Evolutionary conservation across 2,888 invertebrate genomes (phyloP).

Genomic region (Morinoia aosen): DNA sequence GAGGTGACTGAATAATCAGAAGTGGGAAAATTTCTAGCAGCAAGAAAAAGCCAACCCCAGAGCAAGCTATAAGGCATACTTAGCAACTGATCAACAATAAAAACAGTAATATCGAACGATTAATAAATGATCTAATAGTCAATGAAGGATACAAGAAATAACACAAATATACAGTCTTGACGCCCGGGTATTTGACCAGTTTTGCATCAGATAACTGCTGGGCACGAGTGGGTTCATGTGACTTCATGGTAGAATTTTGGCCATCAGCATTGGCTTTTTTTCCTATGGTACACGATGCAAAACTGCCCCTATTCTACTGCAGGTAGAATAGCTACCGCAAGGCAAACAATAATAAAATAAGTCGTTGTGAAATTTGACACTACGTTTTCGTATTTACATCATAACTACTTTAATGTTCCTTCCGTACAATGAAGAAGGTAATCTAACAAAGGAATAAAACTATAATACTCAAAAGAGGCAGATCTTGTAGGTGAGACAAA

Average conservation of each 20-base stretch:
- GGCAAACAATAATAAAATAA: neutral
- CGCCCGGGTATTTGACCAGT: neutral
- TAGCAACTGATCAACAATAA: neutral
- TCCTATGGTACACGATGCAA: neutral
- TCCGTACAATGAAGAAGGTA: neutral
- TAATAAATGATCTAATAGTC: neutral
- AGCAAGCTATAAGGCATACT: neutral
- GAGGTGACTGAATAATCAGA: neutral
- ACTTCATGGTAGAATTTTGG: neutral
- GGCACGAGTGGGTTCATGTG: neutral
- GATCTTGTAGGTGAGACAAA: neutral
- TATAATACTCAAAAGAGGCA: neutral
- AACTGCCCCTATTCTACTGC: neutral
- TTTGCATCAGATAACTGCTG: neutral
- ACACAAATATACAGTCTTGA: neutral
- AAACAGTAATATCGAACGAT: neutral
- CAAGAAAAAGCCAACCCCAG: neutral
- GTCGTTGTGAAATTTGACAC: neutral
- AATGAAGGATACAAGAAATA: neutral
- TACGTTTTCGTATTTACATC: neutral
- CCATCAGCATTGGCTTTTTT: neutral
- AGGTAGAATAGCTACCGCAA: neutral
- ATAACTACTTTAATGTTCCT: neutral
- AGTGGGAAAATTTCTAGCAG: neutral
- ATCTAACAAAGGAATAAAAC: neutral